Evolutionary conservation across 1,140 invertebrate species (phyloP).

Genomic region (Holcopasites calliopsidis): DNA sequence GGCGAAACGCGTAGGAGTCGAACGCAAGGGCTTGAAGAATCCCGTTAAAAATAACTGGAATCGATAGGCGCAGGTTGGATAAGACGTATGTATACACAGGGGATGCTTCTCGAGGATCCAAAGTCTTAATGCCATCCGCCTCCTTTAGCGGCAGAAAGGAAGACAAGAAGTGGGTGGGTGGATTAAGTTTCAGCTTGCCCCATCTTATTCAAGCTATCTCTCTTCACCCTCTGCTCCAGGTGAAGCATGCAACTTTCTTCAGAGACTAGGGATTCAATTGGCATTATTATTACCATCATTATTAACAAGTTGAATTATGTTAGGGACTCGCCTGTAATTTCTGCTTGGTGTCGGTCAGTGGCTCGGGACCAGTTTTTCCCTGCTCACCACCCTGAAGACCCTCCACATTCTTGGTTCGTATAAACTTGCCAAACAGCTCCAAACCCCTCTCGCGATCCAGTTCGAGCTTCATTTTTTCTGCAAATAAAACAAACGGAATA

Average conservation of each 20-base stretch:
- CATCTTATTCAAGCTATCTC: neutral
- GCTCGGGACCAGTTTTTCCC: constrained; percentile 71
- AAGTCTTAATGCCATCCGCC: neutral
- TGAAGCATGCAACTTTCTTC: no score
- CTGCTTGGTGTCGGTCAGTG: constrained; percentile 81
- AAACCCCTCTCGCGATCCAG: constrained; percentile 82
- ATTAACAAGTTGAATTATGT: no score
- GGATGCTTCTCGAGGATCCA: neutral
- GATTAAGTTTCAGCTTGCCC: no score
- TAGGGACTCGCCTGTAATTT: constrained; percentile 82
- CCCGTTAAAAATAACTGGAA: constrained; percentile 42
- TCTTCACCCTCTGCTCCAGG: no score
- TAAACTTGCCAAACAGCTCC: constrained; percentile 87
- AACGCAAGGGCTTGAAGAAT: constrained; percentile 25
- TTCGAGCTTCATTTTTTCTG: constrained; percentile 81
- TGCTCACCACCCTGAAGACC: constrained; percentile 84
- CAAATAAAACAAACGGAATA: constrained; percentile 22
- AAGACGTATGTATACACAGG: neutral
- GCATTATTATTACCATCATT: no score
- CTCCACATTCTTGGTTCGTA: constrained; percentile 89
- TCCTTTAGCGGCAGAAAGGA: no score
- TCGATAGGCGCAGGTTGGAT: constrained; percentile 28
- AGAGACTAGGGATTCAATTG: no score
- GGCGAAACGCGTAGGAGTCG: neutral
- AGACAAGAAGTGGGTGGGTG: neutral